These are phyloP conservation scores for Scylla paramamosain DNA, from an alignment of 1,140 invertebrate genomes.

Conservation along the genomic window DNA sequence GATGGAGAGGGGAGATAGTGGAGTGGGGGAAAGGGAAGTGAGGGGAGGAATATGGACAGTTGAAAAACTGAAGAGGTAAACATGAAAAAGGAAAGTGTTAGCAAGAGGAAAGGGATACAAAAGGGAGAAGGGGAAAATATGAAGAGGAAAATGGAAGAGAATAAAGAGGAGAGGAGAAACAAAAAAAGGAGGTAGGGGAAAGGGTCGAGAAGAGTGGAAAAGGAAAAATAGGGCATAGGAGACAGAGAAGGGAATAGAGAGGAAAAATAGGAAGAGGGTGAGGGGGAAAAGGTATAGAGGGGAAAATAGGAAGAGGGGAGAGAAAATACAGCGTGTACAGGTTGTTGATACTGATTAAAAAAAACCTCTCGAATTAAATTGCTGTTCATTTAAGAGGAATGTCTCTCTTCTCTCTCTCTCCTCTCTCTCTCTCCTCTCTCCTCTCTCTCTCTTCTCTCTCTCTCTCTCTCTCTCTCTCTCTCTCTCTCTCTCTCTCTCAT, in stretches of 20 bases:
- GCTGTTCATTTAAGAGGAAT: neutral
- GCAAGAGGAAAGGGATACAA: neutral
- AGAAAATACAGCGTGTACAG: neutral
- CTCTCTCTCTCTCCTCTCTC: neutral
- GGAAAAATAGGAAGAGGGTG: neutral
- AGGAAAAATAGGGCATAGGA: neutral
- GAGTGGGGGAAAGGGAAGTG: neutral
- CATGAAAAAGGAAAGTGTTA: neutral
- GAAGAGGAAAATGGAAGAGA: neutral
- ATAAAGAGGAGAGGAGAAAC: neutral
- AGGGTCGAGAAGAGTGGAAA: neutral
- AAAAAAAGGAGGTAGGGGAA: neutral
- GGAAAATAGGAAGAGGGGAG: neutral
- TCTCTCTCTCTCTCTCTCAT: neutral
- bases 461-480: neutral
- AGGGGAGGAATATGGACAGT: no score
- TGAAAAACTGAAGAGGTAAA: neutral
- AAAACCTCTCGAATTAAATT: neutral
- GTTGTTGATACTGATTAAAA: neutral
- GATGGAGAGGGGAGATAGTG: neutral
- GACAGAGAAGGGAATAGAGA: neutral
- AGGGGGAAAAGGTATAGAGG: neutral
- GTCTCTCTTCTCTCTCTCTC: neutral
- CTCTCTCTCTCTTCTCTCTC: neutral
- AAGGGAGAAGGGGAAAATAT: neutral